Conservation (phyloP, 2,797 vertebrate genomes). For the Sebastolobus alascanus region DNA sequence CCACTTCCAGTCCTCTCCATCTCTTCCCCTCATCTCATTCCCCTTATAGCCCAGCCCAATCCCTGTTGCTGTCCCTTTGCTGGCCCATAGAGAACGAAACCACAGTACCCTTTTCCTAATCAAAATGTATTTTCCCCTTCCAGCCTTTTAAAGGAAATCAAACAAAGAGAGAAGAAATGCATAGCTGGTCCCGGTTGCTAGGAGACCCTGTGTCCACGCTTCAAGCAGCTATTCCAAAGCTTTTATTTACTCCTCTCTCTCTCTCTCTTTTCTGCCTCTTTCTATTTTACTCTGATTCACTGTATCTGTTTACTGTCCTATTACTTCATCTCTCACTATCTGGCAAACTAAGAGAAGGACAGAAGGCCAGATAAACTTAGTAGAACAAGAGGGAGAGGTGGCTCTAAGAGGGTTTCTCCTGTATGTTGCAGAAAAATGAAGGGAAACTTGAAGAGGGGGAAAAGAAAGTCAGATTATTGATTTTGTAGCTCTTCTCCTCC, state of each 20-base stretch:
- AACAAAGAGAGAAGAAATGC: conserved; percentile 70
- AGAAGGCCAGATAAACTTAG: conserved; percentile 28
- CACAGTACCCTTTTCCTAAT: conserved; percentile 56
- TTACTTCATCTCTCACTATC: conserved; percentile 44
- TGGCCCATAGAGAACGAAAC: conserved; percentile 45
- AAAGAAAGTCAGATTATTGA: conserved; percentile 60
- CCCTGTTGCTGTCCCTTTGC: conserved; percentile 44
- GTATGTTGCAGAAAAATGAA: conserved; percentile 34
- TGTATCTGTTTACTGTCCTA: conserved; percentile 62
- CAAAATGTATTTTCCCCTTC: conserved; percentile 66
- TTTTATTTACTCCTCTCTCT: conserved; percentile 66
- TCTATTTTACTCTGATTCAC: conserved; percentile 44
- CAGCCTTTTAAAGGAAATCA: conserved; percentile 72
- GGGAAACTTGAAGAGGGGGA: conserved; percentile 42
- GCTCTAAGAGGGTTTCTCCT: conserved; percentile 1
- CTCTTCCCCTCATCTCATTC: background rate
- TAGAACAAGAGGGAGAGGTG: background rate
- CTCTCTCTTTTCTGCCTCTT: conserved; percentile 24
- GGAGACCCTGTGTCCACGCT: conserved; percentile 73
- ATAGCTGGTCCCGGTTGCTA: conserved; percentile 80
- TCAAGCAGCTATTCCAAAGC: conserved; percentile 73
- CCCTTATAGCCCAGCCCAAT: conserved; percentile 15
- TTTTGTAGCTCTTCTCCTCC: conserved; percentile 46
- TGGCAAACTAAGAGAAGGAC: conserved; percentile 20
- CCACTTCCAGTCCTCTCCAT: conserved; percentile 6